Base-by-base conservation (phyloP, 1,140 invertebrate species). In the Carcinoscorpius rotundicauda region DNA sequence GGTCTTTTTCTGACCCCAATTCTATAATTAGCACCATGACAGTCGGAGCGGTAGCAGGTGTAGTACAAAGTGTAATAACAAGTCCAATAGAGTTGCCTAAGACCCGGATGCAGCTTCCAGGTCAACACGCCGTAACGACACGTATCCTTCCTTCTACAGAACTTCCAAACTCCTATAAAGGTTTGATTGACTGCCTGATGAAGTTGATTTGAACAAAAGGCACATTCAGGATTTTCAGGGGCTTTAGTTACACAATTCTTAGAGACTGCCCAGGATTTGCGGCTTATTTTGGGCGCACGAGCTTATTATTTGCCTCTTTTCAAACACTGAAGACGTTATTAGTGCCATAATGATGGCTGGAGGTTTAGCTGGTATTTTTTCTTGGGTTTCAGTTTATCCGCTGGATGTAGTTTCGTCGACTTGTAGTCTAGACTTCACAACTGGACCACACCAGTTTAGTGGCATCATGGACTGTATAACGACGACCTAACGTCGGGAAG, bases 391-490 rank as follows among this genome's bases (percentile, higher is more conserved):
- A 3, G 83, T 86, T 3, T 96, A 94, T 75, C 93, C 93, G 0
- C 74, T 92, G 3, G 93, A 97, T 76, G 87, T 95, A 0, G 78
- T 96, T n/a, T n/a, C n/a, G n/a, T n/a, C n/a, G n/a, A n/a, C n/a
- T n/a, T n/a, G 4, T 97, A 97, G 75, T 90, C 92, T 0, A 79
- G 91, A 58, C 76, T 93, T 51, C 93, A 74, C 81, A 11, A 77
- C 72, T 55, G 76, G 73, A 8, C 69, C 62, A 6, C 75, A 76
- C 6, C 78, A 79, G 66, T 93, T 91, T 72, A 74, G 76, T 4
- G 84, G 85, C 11, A 78, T 83, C 6, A 71, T 82, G 56, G 85
- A 93, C 72, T 94, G 91, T 73, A 77, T 87, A 3, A 75, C 77
- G n/a, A 81, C 86, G 71, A 89, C 87, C 51, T 77, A 88, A 49